A percentile compares a stretch with the other conserved stretches of the same genome.
phyloP scores from a whole-genome alignment of 2,113 vertebrate genomes.

The Poecilia latipinna region DNA sequence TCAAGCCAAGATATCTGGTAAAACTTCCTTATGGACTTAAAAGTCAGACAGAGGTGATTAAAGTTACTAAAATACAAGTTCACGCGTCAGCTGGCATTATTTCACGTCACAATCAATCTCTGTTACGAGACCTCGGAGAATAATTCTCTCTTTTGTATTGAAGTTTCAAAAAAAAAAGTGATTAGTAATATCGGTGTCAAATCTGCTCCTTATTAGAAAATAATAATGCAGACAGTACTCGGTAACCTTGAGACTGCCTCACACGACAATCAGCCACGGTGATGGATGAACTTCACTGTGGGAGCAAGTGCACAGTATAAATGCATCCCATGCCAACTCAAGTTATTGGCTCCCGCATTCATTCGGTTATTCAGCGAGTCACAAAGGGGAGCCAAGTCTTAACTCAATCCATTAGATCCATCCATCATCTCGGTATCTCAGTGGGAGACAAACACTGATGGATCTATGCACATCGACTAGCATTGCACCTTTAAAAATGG shows the following conservation, averaged over 20 bases:
- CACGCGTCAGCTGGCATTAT: background rate
- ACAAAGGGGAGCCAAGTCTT: conserved; percentile 55
- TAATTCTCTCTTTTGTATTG: background rate
- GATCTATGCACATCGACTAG: conserved; percentile 63
- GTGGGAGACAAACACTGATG: conserved; percentile 73
- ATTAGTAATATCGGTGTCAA: conserved; percentile 37
- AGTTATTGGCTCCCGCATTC: conserved; percentile 57
- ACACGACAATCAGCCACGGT: conserved; percentile 51
- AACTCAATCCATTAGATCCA: conserved; percentile 77
- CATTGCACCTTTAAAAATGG: conserved; percentile 51
- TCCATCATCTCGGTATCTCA: conserved; percentile 76
- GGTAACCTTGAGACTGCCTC: conserved; percentile 52
- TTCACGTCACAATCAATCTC: background rate
- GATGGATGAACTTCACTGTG: conserved; percentile 70
- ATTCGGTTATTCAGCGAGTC: conserved; percentile 67
- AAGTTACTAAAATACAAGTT: background rate
- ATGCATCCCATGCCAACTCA: conserved; percentile 39
- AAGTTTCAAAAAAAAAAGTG: conserved; percentile 24
- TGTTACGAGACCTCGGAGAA: background rate
- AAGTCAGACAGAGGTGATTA: background rate
- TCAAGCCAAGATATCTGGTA: background rate
- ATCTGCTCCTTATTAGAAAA: conserved; percentile 55
- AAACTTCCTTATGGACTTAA: background rate
- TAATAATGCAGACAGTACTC: conserved; percentile 48
- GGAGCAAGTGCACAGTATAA: conserved; percentile 43